A percentile compares a stretch with the other conserved stretches of the same genome.
Evolutionary conservation across 2,888 invertebrate genomes (phyloP).

Genomic region (Hedychridium roseum): DNA sequence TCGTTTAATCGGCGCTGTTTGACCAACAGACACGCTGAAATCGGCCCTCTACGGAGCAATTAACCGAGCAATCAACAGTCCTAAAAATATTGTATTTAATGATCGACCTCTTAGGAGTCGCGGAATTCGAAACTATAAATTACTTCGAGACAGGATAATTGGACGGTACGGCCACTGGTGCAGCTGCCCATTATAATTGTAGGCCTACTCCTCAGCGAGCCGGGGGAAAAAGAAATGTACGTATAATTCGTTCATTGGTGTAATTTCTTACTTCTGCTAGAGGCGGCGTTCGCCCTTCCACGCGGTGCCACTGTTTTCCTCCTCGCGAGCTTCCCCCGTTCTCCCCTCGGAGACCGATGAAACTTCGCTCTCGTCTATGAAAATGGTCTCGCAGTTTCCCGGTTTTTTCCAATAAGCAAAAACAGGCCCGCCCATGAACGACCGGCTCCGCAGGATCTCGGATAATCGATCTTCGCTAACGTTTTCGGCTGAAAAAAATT

Average conservation of each 20-base stretch:
- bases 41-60: slow-evolving; percentile 36
- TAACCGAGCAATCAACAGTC: slow-evolving; percentile 44
- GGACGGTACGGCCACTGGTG: slow-evolving; percentile 34
- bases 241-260: slow-evolving; percentile 35
- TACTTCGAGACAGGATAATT: slow-evolving; percentile 53
- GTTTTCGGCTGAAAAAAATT: slow-evolving; percentile 16
- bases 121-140: slow-evolving; percentile 44
- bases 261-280: slow-evolving; percentile 25
- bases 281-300: not conserved
- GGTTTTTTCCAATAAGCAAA: no score
- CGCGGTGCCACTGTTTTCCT: not conserved
- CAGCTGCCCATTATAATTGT: slow-evolving; percentile 50
- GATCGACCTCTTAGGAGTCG: slow-evolving; percentile 42
- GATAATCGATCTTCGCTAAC: slow-evolving; percentile 30
- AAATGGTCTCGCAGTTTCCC: no score
- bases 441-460: slow-evolving; percentile 10
- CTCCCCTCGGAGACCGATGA: not conserved
- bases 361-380: no score
- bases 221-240: slow-evolving; percentile 33
- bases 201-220: slow-evolving; percentile 24
- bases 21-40: slow-evolving; percentile 20
- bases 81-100: slow-evolving; percentile 54
- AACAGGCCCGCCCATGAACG: no score
- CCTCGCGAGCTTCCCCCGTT: not conserved
- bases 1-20: slow-evolving; percentile 31